These are phyloP conservation scores for Lasioglossum vierecki DNA, from an alignment of 2,888 invertebrate genomes.

Conservation along the genomic window DNA sequence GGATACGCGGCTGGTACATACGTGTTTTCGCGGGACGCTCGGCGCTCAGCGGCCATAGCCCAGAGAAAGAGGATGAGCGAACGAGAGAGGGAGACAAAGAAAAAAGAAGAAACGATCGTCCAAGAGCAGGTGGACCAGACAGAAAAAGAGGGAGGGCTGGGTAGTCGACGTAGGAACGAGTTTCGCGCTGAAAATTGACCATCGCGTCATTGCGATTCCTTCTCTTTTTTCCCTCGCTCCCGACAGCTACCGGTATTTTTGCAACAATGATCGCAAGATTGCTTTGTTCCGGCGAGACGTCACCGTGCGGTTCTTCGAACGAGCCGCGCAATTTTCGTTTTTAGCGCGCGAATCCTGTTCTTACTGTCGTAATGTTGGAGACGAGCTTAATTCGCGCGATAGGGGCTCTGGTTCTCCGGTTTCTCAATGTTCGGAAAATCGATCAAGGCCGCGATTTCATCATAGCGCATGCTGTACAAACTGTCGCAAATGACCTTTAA, in stretches of 20 bases:
- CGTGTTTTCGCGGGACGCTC: conserved; percentile 64
- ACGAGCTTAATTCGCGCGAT: conserved; percentile 12
- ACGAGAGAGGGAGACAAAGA: conserved; percentile 5
- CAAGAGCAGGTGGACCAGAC: conserved; percentile 69
- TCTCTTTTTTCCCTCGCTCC: conserved; percentile 1
- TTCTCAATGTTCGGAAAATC: conserved; percentile 38
- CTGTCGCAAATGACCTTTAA: neutral
- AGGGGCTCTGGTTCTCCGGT: conserved; percentile 43
- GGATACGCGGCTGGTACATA: conserved; percentile 18
- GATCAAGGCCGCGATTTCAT: conserved; percentile 53
- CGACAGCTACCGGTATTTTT: conserved; percentile 8
- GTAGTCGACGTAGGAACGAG: conserved; percentile 63
- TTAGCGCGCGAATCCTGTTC: neutral
- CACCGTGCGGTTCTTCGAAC: neutral
- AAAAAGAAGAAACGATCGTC: conserved; percentile 59
- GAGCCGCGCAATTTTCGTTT: conserved; percentile 3
- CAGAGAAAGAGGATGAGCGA: neutral
- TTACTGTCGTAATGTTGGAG: neutral
- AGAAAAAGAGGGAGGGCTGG: conserved; percentile 56
- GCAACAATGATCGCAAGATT: conserved; percentile 25
- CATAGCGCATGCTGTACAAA: conserved; percentile 1
- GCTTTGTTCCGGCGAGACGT: neutral
- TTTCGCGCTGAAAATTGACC: conserved; percentile 65
- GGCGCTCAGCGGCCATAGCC: conserved; percentile 39
- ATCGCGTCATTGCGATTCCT: conserved; percentile 50